Evolutionary conservation across 1,140 invertebrate genomes (phyloP).

Genomic region (Tribolium castaneum): DNA sequence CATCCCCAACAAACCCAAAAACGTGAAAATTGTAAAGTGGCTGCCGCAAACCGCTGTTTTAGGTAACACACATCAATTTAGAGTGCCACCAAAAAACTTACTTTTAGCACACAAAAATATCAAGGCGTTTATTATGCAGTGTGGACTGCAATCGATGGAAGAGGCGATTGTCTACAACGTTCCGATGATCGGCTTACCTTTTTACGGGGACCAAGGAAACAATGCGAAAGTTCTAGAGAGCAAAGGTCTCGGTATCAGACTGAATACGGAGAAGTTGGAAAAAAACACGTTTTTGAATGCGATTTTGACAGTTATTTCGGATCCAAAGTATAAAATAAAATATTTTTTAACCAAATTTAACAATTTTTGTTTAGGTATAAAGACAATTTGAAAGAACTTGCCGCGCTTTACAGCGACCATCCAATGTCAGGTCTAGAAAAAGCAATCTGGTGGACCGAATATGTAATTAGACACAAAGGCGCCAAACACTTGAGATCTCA

Average conservation of each 20-base stretch:
- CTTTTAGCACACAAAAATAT: slow-evolving; percentile 63
- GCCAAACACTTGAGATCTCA: slow-evolving; percentile 61
- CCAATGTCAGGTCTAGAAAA: slow-evolving; percentile 62
- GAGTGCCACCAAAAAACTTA: slow-evolving; percentile 58
- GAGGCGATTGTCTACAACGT: slow-evolving; percentile 66
- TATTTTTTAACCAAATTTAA: background rate
- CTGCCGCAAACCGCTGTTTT: slow-evolving; percentile 67
- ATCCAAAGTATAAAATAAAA: slow-evolving; percentile 45
- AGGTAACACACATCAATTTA: slow-evolving; percentile 41
- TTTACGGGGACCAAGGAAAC: slow-evolving; percentile 62
- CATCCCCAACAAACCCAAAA: slow-evolving; percentile 63
- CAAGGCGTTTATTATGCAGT: slow-evolving; percentile 66
- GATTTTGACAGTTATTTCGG: slow-evolving; percentile 48
- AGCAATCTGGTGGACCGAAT: slow-evolving; percentile 68
- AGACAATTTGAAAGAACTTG: slow-evolving; percentile 48
- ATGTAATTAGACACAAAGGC: slow-evolving; percentile 65
- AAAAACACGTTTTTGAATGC: slow-evolving; percentile 46
- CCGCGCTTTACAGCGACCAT: slow-evolving; percentile 57
- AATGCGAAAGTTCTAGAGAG: slow-evolving; percentile 54
- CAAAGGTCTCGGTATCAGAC: slow-evolving; percentile 52
- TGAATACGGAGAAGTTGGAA: slow-evolving; percentile 52
- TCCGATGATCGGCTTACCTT: slow-evolving; percentile 66
- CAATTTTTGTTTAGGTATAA: slow-evolving; percentile 47
- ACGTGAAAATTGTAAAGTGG: slow-evolving; percentile 71
- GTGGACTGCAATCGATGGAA: slow-evolving; percentile 66